Conservation (phyloP, 30 jellyfish, hydroid and myxozoan species). For the Euphysa ruthae region DNA sequence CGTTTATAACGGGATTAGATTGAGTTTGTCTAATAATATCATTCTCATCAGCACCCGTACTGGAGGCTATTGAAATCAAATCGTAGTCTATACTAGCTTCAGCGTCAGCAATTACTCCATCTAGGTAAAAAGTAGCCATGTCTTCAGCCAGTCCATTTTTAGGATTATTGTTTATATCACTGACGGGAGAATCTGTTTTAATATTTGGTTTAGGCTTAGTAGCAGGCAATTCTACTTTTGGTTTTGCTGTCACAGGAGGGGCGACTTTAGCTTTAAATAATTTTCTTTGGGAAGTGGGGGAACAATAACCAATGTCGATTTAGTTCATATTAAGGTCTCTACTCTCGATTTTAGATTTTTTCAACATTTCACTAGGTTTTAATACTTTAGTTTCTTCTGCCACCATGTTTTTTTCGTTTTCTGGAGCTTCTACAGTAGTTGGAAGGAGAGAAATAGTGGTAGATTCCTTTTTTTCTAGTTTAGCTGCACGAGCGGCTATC, state of each 20-base stretch:
- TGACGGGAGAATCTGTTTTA: neutral
- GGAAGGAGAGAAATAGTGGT: conserved; percentile 9
- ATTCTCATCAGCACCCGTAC: neutral
- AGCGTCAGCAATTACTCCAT: conserved; percentile 59
- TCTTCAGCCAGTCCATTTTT: conserved; percentile 17
- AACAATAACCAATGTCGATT: neutral
- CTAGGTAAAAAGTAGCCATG: conserved; percentile 38
- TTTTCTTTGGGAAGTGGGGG: conserved; percentile 2
- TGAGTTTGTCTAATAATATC: neutral
- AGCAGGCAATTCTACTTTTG: conserved; percentile 57
- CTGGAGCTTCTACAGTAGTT: conserved; percentile 23
- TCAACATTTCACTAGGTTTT: conserved; percentile 25
- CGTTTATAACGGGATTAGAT: neutral
- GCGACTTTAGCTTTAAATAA: too few species aligned
- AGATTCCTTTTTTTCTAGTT: conserved; percentile 14
- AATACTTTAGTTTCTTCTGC: conserved; percentile 18
- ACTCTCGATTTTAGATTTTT: neutral
- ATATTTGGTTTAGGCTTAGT: conserved; percentile 69
- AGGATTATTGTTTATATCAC: neutral
- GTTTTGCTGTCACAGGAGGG: neutral
- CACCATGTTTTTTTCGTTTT: neutral
- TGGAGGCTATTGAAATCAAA: conserved; percentile 21
- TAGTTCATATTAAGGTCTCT: neutral
- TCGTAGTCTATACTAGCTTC: conserved; percentile 55
- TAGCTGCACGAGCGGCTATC: conserved; percentile 82